These are phyloP conservation scores for Drosophila trapezifrons DNA, from an alignment of 1,140 invertebrate genomes.

Conservation along the genomic window DNA sequence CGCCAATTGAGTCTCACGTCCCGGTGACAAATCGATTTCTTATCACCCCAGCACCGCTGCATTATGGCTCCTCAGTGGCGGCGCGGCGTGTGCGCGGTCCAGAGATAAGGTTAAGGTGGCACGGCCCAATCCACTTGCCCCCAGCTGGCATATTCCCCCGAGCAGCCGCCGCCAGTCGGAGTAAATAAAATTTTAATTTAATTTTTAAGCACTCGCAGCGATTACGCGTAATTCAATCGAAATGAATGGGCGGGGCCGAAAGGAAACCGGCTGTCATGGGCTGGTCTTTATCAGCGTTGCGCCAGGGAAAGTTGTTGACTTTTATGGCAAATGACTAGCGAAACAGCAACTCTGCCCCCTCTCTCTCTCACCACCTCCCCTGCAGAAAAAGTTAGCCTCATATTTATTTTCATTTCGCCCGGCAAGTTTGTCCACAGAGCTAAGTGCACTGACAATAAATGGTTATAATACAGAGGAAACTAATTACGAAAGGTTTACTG, in stretches of 20 bases:
- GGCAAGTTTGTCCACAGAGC: constrained; percentile 29
- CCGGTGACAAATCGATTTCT: constrained; percentile 79
- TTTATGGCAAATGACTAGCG: constrained; percentile 72
- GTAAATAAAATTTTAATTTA: constrained; percentile 81
- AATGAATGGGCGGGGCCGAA: constrained; percentile 29
- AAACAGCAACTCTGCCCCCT: constrained; percentile 8
- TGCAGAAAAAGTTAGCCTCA: constrained; percentile 46
- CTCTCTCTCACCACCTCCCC: neutral
- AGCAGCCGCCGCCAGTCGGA: constrained; percentile 29
- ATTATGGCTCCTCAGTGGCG: constrained; percentile 53
- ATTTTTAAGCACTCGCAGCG: constrained; percentile 78
- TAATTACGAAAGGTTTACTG: neutral
- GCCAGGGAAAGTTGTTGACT: constrained; percentile 77
- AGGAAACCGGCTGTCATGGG: constrained; percentile 36
- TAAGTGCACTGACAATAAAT: constrained; percentile 15
- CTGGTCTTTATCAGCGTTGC: constrained; percentile 64
- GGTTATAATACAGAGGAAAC: too few relatives aligned
- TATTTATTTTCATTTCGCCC: constrained; percentile 70
- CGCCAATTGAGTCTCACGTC: constrained; percentile 79
- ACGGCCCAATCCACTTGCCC: constrained; percentile 10
- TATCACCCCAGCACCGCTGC: constrained; percentile 68
- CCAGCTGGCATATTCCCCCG: neutral
- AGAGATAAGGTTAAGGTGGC: constrained; percentile 59
- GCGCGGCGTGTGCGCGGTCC: constrained; percentile 28
- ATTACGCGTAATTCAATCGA: constrained; percentile 80